phyloP scores from a whole-genome alignment of 2,888 invertebrate genomes.

The Eueremaeus valkanovi region DNA sequence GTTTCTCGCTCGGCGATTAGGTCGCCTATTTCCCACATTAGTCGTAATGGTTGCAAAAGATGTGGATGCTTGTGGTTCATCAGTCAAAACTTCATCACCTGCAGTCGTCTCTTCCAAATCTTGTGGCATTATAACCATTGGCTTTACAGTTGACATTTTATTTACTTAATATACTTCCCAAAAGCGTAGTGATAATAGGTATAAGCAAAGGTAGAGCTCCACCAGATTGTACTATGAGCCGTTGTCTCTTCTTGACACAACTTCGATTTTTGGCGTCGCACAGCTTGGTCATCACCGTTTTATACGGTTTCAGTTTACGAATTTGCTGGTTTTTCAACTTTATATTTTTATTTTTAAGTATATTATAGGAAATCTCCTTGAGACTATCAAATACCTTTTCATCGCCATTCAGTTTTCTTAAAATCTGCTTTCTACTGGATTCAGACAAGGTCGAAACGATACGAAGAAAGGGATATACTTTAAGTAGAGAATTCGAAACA shows the following conservation, averaged over 20 bases:
- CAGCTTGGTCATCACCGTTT: neutral
- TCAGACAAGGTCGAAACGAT: neutral
- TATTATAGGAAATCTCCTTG: constrained; percentile 3
- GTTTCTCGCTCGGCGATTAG: neutral
- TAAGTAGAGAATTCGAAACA: neutral
- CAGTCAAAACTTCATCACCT: neutral
- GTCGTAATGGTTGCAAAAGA: too few species aligned
- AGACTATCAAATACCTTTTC: neutral
- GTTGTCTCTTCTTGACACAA: neutral
- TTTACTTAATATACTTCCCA: neutral
- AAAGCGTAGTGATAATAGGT: neutral
- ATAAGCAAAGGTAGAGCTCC: neutral
- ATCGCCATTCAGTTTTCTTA: neutral
- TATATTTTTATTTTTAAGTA: neutral
- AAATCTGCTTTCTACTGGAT: neutral
- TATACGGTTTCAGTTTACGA: neutral
- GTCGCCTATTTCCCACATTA: too few species aligned
- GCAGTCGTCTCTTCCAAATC: neutral
- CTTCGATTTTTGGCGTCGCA: neutral
- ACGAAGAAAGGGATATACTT: neutral
- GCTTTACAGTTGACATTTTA: neutral
- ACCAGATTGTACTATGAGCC: neutral
- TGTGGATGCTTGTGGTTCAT: too few species aligned
- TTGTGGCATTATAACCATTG: neutral
- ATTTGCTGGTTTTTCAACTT: neutral